Base-by-base conservation (phyloP, 64 coral and sea anemone genomes). In the Acropora tenuis region DNA sequence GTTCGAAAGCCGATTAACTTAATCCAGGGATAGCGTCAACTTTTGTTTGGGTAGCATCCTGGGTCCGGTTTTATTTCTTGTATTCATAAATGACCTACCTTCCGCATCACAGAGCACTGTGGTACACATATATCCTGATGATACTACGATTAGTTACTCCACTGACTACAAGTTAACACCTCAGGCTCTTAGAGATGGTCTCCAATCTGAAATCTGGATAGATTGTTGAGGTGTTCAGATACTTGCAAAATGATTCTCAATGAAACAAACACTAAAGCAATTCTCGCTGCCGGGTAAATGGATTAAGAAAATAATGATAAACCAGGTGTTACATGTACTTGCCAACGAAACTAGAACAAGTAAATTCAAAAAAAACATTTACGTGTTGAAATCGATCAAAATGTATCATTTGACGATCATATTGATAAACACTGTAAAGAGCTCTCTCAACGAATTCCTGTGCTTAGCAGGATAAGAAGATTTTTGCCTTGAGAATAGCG, bases 81-180 rank as follows among this genome's bases (percentile, higher is more conserved):
- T 84, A 48, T 91, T 91, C 47, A 76, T 77, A 13, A 79, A 84
- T 53, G 69, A 83, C 18, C 83, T 93, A 30, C 91, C 79, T 40
- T 17, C 20, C 45, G 89, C 50, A 74, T 9, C 43, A 59, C 30
- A 55, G 57, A 20, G 78, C 57, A 58, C 88, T 10, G 65, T 53
- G 8, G 69, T 67, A 8, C 65, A 82, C 45, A 81, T 81, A 18
- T 81, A 80, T 66, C 63, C 88, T 69, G 63, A 78, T 69, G 44
- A 90, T 41, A 79, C 53, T 15, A 90, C 88, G 59, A 79, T 78
- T 65, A 80, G 58, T 42, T 66, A 47, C 46, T 90, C 30, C 53
- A 90, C 88, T 77, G 18, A 71, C 45, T 48, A 48, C 10, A 59
- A 80, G 52, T 47, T n/a, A 71, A 66, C 78, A 43, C 18, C 1